phyloP scores from a whole-genome alignment of 2,113 vertebrate species.

The Bostrychus sinensis region DNA sequence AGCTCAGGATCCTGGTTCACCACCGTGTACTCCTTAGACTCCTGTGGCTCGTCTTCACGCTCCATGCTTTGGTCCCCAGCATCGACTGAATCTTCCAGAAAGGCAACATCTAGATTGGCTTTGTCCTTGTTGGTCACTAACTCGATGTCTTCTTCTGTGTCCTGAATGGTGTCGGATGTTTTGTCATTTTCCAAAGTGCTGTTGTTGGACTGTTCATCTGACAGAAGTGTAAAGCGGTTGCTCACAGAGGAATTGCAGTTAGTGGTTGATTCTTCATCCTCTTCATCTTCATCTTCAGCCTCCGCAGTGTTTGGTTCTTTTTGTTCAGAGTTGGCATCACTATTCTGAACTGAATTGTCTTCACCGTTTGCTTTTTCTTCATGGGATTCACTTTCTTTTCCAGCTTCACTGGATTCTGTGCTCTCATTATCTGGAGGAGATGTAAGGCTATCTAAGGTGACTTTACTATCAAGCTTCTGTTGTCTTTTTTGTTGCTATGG shows the following conservation, averaged over 20 bases:
- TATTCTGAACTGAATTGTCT: background rate
- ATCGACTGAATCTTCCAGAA: constrained; percentile 63
- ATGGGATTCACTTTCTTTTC: constrained; percentile 6
- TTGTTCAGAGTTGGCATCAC: constrained; percentile 24
- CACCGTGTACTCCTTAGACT: constrained; percentile 76
- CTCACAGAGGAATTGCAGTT: constrained; percentile 32
- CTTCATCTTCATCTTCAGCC: constrained; percentile 31
- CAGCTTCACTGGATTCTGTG: background rate
- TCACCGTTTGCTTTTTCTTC: constrained; percentile 22
- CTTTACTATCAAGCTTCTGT: constrained; percentile 85
- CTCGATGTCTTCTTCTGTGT: constrained; percentile 39
- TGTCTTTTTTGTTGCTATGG: constrained; percentile 87
- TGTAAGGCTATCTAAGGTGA: constrained; percentile 62
- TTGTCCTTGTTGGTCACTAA: constrained; percentile 76
- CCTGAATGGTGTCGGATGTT: constrained; percentile 28
- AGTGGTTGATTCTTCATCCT: constrained; percentile 37
- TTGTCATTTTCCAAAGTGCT: constrained; percentile 25
- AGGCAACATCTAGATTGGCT: constrained; percentile 75
- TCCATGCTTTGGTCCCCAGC: constrained; percentile 54
- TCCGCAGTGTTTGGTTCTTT: background rate
- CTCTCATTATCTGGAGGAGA: constrained; percentile 23
- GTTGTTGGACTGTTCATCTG: constrained; percentile 50
- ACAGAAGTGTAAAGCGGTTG: constrained; percentile 64
- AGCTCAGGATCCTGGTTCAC: constrained; percentile 84
- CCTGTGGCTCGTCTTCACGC: constrained; percentile 50